Evolutionary conservation across 1,140 invertebrate species (phyloP).

Genomic region (Brachionus calyciflorus): DNA sequence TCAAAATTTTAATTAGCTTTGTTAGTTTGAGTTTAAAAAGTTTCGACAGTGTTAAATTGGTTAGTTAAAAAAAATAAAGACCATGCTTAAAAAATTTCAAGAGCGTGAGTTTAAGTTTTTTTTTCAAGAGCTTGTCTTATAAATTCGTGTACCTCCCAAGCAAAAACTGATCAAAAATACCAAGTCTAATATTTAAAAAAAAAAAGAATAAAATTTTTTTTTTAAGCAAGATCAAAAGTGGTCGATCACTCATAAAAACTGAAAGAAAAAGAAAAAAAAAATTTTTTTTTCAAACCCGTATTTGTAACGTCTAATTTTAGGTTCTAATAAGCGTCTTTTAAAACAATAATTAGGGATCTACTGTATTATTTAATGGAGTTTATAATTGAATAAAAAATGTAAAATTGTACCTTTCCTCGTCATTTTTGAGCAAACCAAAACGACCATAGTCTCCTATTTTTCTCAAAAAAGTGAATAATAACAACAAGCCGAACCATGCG

Average conservation of each 20-base stretch:
- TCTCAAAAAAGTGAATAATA: constrained; percentile 41
- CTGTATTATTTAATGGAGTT: not conserved
- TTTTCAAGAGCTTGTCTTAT: no score
- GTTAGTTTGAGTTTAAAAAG: no score
- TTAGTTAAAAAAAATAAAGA: not conserved
- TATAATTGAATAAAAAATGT: not conserved
- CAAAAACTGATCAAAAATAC: not conserved
- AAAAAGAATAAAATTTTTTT: not conserved
- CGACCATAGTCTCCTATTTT: constrained; percentile 43
- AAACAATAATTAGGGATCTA: constrained; percentile 17
- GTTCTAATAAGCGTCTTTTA: constrained; percentile 39
- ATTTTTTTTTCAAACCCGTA: not conserved
- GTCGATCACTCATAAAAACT: not conserved
- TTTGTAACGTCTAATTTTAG: constrained; percentile 27
- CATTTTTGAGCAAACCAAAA: constrained; percentile 40
- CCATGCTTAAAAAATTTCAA: not conserved
- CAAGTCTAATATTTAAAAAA: not conserved
- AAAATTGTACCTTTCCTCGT: constrained; percentile 44
- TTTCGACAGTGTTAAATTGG: no score
- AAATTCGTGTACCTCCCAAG: not conserved
- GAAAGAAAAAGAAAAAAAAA: not conserved
- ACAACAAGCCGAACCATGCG: not conserved
- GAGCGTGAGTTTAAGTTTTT: no score
- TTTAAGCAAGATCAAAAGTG: not conserved
- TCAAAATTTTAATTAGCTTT: no score